Conservation (phyloP, 1,140 invertebrate species). For the Aphaenogaster ashmeadi region DNA sequence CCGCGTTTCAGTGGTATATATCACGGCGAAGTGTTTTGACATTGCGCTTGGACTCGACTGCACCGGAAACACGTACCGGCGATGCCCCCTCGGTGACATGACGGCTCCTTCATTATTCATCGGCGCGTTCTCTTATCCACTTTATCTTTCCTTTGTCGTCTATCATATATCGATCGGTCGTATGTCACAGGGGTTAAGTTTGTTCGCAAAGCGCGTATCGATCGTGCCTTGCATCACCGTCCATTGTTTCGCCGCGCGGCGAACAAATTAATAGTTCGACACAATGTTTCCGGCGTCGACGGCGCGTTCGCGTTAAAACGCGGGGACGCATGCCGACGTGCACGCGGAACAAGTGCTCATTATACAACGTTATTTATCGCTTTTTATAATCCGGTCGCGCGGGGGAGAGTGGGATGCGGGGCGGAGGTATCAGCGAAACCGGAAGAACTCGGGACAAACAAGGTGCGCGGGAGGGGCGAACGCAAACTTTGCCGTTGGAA, state of each 20-base stretch:
- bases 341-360: constrained; percentile 33
- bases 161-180: constrained; percentile 61
- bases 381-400: constrained; percentile 43
- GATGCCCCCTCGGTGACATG: constrained; percentile 5
- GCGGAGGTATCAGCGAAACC: constrained; percentile 46
- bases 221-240: constrained; percentile 46
- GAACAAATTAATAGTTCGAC: constrained; percentile 59
- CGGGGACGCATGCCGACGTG: constrained; percentile 3
- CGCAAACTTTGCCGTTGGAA: constrained; percentile 59
- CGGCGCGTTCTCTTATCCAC: constrained; percentile 59
- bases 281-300: constrained; percentile 42
- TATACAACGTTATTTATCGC: constrained; percentile 57
- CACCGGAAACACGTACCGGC: constrained; percentile 51
- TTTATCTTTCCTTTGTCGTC: constrained; percentile 67
- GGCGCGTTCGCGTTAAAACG: constrained; percentile 14
- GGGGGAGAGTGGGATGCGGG: neutral
- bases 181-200: constrained; percentile 61
- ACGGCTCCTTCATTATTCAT: constrained; percentile 71
- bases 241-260: constrained; percentile 53
- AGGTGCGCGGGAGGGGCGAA: neutral
- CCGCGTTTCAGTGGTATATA: constrained; percentile 1
- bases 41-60: neutral
- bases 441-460: constrained; percentile 56
- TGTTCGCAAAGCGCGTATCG: constrained; percentile 50
- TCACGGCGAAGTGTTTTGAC: constrained; percentile 45